Evolutionary conservation across 2,113 vertebrate species (phyloP), one percentile per base, ranked within the genome.

Genomic region (Grammomys surdaster): DNA sequence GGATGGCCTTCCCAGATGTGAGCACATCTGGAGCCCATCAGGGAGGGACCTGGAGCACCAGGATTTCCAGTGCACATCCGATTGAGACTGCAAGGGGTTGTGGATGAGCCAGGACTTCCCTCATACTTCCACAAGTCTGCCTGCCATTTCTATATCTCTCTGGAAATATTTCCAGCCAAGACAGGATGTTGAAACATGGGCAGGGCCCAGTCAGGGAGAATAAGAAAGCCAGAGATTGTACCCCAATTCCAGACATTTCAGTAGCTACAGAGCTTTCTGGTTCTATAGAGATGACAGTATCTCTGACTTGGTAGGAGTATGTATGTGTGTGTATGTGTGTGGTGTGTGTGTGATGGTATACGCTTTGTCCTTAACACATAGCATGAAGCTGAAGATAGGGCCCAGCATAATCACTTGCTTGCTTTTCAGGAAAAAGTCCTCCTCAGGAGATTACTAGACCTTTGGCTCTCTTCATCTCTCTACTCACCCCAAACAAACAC

Each of bases 1-100:
- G 97, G 98, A 97, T 97, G 84, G 96, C 87, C 97, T 98, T 96
- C 96, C 96, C 97, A 98, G 97, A 97, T 97, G 97, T 94, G 88
- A 93, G 94, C 95, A 97, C 98, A 97, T 98, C 98, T 98, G 98
- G 97, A 97, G 98, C 93, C 95, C 97, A 97, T 98, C 97, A 98
- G 97, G 93, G 92, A 97, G 97, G 95, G 97, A 97, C 97, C 95
- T 96, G 97, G 94, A 96, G 76, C 92, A 95, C 80, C 89, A 92
- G 95, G 92, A 93, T 96, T 96, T 91, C 95, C 96, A 97, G 33
- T 94, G 65, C 82, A 96, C 96, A 94, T 96, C 94, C 20, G 84
- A 96, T 31, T 89, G 82, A 90, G 95, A 82, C 90, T 97, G 60
- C 36, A 65, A 92, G 46, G 85, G 31, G 10, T 43, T 95, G 95